Evolutionary conservation across 1,140 invertebrate species (phyloP).

Genomic region (Drosophila obscura): DNA sequence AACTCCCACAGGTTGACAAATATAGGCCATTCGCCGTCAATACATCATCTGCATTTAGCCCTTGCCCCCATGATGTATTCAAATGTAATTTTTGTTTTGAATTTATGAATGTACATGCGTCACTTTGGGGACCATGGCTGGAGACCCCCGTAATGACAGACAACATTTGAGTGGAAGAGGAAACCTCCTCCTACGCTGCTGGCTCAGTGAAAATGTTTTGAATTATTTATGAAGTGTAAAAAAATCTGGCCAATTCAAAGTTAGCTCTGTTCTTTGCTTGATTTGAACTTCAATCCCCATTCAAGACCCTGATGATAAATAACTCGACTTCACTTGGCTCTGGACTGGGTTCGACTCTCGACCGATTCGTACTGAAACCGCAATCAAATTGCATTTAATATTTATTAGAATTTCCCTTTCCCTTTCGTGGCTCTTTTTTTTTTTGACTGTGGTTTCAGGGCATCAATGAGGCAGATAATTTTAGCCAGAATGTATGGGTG

Average conservation of each 20-base stretch:
- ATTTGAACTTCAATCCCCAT: slow-evolving; percentile 44
- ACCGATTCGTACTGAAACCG: slow-evolving; percentile 44
- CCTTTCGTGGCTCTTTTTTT: background rate
- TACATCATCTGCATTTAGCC: slow-evolving; percentile 11
- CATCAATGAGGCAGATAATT: slow-evolving; percentile 39
- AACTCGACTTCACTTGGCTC: slow-evolving; percentile 25
- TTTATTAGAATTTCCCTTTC: slow-evolving; percentile 53
- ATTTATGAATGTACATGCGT: slow-evolving; percentile 13
- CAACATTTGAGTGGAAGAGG: background rate
- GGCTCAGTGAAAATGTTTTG: slow-evolving; percentile 61
- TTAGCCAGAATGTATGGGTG: background rate
- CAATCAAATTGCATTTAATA: slow-evolving; percentile 81
- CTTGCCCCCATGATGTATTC: background rate
- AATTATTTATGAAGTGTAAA: slow-evolving; percentile 66
- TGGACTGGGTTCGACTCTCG: background rate
- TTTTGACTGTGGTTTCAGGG: slow-evolving; percentile 11
- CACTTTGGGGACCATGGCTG: slow-evolving; percentile 16
- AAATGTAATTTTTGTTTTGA: slow-evolving; percentile 26
- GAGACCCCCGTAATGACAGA: slow-evolving; percentile 19
- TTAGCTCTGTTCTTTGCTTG: slow-evolving; percentile 54
- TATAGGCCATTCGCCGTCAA: slow-evolving; percentile 31
- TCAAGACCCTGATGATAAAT: slow-evolving; percentile 45
- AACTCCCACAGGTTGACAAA: slow-evolving; percentile 25
- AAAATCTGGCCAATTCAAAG: slow-evolving; percentile 27
- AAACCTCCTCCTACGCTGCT: slow-evolving; percentile 22